Evolutionary conservation across 2,888 invertebrate genomes (phyloP), one percentile per base, ranked within the genome.

Genomic region (Allophyes oxyacanthae): DNA sequence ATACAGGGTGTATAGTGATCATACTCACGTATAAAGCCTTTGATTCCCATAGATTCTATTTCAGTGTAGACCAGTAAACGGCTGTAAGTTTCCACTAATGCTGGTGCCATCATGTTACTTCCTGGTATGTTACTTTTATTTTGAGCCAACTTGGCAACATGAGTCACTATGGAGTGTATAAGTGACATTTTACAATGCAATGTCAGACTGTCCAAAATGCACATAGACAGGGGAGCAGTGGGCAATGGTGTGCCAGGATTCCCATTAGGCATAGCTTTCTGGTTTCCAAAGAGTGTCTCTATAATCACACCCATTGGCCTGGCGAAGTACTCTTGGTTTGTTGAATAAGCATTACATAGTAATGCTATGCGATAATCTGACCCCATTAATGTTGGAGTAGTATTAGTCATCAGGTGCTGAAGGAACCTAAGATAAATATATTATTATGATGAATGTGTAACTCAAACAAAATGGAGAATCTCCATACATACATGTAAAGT

Each of bases 181-280:
- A 98, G 87, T 0, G 95, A 95, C 99, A 99, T 99, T 91, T 99
- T 99, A 30, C 98, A 98, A 83, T 99, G 99, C 28, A 99, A 97
- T 0, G 99, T 99, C 52, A 99, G 89, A 14, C 99, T 98, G 86
- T 99, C 99, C 40, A 99, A 91, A 50, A 98, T 96, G 51, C 97
- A 97, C 97, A 99, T 98, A 0, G 98, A 97, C 41, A 99, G 92
- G 0, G 99, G 99, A 8, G 97, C 96, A 0, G 98, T 98, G 2
- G 98, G 98, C 14, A 97, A 88, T 0, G 93, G 92, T 0, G 96
- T 94, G 0, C 86, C 85, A 79, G 89, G 95, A 83, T 90, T 94
- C 72, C 85, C 95, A 74, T 92, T 82, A 74, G 89, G 90, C 84
- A 91, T 79, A 13, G 95, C 85, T 84, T 97, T 96, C 78, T 96